Evolutionary conservation across 37 sponge, comb jelly and placozoan species (phyloP), one percentile per base, ranked within the genome.

Genomic region (Beroe forskalii): DNA sequence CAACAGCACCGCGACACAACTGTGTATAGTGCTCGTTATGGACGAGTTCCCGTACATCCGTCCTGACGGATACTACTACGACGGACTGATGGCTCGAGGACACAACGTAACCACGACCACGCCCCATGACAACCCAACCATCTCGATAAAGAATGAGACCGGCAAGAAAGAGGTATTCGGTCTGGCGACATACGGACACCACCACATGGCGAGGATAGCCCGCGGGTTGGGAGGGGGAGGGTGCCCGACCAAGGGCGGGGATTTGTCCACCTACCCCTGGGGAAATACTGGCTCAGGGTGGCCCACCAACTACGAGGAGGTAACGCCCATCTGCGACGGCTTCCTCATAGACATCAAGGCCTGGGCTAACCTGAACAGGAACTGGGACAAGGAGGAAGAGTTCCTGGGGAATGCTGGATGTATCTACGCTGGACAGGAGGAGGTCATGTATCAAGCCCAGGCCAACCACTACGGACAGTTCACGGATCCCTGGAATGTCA

Each of bases 121-220:
- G 17, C 60, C 60, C 60, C 9, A 55, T 17, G 17, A 55, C 17
- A 17, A 9, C 17, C 60, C 60, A 55, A 55, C 60, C 9, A 17
- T 55, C 17, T 17, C 60, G 9, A 55, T 55, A 55, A 17, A 55
- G 17, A 55, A 55, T 17, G 60, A 55, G 60, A 55, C 60, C 17
- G 60, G 17, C 17, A 20, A 20, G 17, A 55, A 55, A 55, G 60
- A 63, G 66, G 66, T 63, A 19, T 63, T 28, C 66, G 66, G 66
- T 3, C 25, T 63, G 25, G 66, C 66, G n/a, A 63, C 66, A 63
- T 63, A 23, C 66, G 66, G 66, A 20, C 66, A 63, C n/a, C 66
- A 63, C 25, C 66, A 63, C 66, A 63, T 63, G 66, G n/a, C 9
- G 28, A 8, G 66, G 25, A 30, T 63, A 4, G 25, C 3, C 28